These are phyloP conservation scores for Puntigrus tetrazona DNA, from an alignment of 2,113 vertebrate species.

Conservation along the genomic window DNA sequence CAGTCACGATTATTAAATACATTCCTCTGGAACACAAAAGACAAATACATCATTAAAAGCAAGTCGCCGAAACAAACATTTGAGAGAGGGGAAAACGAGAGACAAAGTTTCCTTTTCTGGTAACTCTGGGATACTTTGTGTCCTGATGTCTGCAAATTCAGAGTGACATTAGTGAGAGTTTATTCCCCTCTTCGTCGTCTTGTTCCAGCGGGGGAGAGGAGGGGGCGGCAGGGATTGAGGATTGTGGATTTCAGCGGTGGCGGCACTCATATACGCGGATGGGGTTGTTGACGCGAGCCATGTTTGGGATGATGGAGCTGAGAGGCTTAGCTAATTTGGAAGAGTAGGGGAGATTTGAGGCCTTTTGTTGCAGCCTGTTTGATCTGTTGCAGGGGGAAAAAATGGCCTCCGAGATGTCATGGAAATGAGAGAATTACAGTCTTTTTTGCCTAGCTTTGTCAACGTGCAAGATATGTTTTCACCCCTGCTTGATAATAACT, in stretches of 20 bases:
- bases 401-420: constrained; percentile 68
- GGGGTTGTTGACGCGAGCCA: constrained; percentile 71
- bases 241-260: constrained; percentile 59
- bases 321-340: constrained; percentile 82
- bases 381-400: constrained; percentile 65
- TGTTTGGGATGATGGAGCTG: constrained; percentile 76
- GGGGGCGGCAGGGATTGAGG: constrained; percentile 33
- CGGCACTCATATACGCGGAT: constrained; percentile 54
- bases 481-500: constrained; percentile 63
- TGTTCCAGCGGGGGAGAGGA: constrained; percentile 27
- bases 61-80: constrained; percentile 46
- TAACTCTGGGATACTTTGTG: constrained; percentile 59
- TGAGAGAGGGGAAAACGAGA: not conserved
- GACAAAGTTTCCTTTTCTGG: constrained; percentile 29
- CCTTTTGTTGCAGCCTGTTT: constrained; percentile 76
- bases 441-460: constrained; percentile 45
- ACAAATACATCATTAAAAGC: constrained; percentile 50
- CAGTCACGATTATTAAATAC: constrained; percentile 50
- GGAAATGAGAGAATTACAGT: constrained; percentile 71
- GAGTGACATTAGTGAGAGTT: constrained; percentile 64
- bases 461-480: constrained; percentile 40
- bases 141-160: constrained; percentile 67
- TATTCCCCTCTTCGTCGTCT: constrained; percentile 12
- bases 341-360: constrained; percentile 71
- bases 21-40: constrained; percentile 36